phyloP scores from a whole-genome alignment of 2,888 invertebrate genomes.

The Lumbricus terrestris region DNA sequence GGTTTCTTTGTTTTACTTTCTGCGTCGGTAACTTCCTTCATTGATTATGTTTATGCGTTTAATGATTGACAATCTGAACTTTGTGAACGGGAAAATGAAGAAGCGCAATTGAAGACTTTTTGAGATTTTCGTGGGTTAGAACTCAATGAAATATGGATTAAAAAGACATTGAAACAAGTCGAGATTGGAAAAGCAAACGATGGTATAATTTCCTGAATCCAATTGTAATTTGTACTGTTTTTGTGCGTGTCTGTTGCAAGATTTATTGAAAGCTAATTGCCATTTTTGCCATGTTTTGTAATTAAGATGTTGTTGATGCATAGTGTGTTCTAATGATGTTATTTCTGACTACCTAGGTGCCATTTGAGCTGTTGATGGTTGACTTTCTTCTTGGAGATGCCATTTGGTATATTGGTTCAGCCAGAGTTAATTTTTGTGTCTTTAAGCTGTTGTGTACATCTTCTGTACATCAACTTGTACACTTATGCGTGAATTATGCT shows the following conservation, averaged over 20 bases:
- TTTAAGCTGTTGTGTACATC: neutral
- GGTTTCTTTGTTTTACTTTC: neutral
- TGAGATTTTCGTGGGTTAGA: neutral
- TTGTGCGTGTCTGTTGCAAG: neutral
- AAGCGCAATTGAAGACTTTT: neutral
- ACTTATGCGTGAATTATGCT: neutral
- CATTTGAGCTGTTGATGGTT: neutral
- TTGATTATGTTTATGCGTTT: neutral
- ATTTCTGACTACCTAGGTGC: neutral
- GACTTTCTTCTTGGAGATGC: neutral
- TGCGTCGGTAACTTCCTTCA: neutral
- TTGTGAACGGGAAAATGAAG: neutral
- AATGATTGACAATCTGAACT: neutral
- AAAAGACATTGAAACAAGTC: neutral
- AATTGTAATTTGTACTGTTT: neutral
- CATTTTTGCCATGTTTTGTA: neutral
- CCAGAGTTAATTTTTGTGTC: neutral
- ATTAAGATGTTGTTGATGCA: neutral
- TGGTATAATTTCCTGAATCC: neutral
- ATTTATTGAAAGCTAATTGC: neutral
- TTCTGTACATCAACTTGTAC: neutral
- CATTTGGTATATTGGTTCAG: neutral
- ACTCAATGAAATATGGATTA: neutral
- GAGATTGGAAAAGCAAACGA: neutral
- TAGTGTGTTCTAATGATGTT: neutral